A percentile compares a stretch with the other conserved stretches of the same genome.
phyloP scores from a whole-genome alignment of 2,888 invertebrate species.

The Dorcus hopei region DNA sequence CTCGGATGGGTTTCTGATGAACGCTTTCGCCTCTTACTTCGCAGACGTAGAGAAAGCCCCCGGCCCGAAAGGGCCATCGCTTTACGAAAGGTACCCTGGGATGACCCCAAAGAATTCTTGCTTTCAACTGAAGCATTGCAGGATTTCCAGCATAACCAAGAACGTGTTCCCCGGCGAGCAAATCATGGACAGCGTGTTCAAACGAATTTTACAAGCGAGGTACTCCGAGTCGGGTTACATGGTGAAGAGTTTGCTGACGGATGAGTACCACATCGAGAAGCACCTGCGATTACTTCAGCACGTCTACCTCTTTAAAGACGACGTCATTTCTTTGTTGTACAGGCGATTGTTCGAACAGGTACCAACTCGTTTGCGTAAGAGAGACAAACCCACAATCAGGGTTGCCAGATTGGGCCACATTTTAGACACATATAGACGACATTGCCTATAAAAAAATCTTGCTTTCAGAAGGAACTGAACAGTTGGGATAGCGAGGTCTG shows the following conservation, averaged over 20 bases:
- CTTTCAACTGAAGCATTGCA: slow-evolving; percentile 23
- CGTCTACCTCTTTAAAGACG: slow-evolving; percentile 43
- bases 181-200: slow-evolving; percentile 38
- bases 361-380: too few relatives aligned
- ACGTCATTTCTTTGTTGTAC: slow-evolving; percentile 44
- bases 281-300: slow-evolving; percentile 42
- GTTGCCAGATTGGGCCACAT: too few relatives aligned
- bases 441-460: too few relatives aligned
- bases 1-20: slow-evolving; percentile 47
- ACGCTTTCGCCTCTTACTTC: slow-evolving; percentile 49
- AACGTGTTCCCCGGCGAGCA: slow-evolving; percentile 38
- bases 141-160: slow-evolving; percentile 37
- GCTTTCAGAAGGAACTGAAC: not conserved
- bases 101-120: not conserved
- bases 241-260: slow-evolving; percentile 41
- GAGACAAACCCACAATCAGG: too few relatives aligned
- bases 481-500: slow-evolving; percentile 37
- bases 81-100: slow-evolving; percentile 32
- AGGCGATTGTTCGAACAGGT: slow-evolving; percentile 41
- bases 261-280: slow-evolving; percentile 40
- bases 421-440: too few relatives aligned
- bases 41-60: slow-evolving; percentile 11
- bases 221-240: slow-evolving; percentile 42
- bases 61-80: slow-evolving; percentile 15
- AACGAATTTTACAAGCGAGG: slow-evolving; percentile 35